These are phyloP conservation scores for Passer montanus DNA, from an alignment of 2,113 vertebrate species.

Conservation along the genomic window DNA sequence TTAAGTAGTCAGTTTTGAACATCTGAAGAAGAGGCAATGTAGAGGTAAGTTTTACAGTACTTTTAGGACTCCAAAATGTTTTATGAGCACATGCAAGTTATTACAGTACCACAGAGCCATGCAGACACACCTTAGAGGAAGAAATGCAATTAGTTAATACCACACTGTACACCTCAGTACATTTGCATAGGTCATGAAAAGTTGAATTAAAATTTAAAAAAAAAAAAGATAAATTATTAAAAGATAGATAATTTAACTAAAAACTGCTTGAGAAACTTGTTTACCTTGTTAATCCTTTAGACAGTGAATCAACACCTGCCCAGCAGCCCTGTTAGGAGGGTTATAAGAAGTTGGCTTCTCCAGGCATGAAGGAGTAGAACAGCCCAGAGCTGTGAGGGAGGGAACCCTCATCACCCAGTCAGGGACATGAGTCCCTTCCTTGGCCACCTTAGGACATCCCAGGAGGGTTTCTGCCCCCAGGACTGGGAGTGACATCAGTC, in stretches of 20 bases:
- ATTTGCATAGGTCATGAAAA: background rate
- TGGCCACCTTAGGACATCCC: accelerated
- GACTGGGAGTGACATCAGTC: background rate
- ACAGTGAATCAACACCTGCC: background rate
- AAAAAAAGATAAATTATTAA: background rate
- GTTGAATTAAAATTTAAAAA: background rate
- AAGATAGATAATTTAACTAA: background rate
- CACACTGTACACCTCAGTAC: background rate
- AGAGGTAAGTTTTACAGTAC: background rate
- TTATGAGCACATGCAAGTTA: background rate
- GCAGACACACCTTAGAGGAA: background rate
- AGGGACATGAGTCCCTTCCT: background rate
- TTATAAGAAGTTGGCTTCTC: background rate
- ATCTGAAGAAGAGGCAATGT: background rate
- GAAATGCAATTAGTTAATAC: background rate
- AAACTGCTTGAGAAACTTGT: background rate
- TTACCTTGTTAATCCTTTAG: background rate
- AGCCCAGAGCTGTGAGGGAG: accelerated
- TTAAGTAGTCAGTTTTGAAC: background rate
- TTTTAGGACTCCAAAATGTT: background rate
- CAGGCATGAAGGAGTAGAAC: background rate
- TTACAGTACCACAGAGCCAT: background rate
- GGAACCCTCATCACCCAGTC: background rate
- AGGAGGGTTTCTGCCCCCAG: accelerated
- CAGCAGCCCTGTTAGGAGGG: background rate